Evolutionary conservation across 2,113 vertebrate species (phyloP), one percentile per base, ranked within the genome.

Genomic region (Melanostigma gelatinosum): DNA sequence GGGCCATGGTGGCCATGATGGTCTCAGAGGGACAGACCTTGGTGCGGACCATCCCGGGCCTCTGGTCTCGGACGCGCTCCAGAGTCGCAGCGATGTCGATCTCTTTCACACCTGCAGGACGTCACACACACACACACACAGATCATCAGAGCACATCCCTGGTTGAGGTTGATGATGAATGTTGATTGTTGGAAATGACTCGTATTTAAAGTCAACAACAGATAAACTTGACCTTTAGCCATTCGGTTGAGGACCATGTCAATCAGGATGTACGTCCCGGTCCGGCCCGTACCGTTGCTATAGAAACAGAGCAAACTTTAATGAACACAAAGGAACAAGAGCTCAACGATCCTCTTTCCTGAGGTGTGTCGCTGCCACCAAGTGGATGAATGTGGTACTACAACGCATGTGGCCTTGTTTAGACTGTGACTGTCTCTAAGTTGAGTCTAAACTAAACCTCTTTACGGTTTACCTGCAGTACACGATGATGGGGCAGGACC

Each of bases 231-330:
- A 99, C 98, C 98, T 97, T 99, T 99, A 36, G 97, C 96, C 98
- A 99, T 99, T 61, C 98, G 96, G 86, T 99, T 99, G 72, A 99
- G 94, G 76, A 99, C 98, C 98, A 99, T 99, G 92, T 99, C 98
- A 0, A 98, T 93, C 34, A 99, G 96, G 88, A 98, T 97, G 87
- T 99, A 99, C 0, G 98, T 99, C 46, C 98, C 98, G 0, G 97
- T 97, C 77, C 97, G 96, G 29, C 98, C 97, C 0, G 97, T 98
- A 0, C 98, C 98, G 0, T 99, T 97, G 75, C 98, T 99, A 93
- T 63, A 92, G 84, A 89, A 80, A 87, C 69, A 67, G 27, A 29
- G 13, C 8, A 29, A 6, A 42, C 6, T 24, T 16, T n/a, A 60
- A 13, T 75, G 24, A 34, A 36, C 20, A 5, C 5, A 40, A 52